Conservation (phyloP, 2,113 vertebrate genomes). For the Hypomesus transpacificus region DNA sequence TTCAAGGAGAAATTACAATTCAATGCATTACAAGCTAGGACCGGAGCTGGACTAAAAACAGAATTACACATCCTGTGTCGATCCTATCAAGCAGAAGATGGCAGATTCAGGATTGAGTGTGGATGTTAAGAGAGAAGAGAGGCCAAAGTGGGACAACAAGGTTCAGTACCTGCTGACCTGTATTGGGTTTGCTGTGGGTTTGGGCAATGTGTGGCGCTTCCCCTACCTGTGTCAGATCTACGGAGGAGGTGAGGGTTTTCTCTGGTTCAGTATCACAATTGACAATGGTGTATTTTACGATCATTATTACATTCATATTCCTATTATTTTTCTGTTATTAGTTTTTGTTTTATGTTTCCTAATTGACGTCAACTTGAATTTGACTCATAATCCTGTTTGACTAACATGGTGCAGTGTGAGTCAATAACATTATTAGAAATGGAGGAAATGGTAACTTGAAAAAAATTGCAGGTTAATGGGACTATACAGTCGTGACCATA, state of each 20-base stretch:
- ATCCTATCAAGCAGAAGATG: conserved; percentile 30
- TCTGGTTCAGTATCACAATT: background rate
- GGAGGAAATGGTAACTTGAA: too few species aligned
- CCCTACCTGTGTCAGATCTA: conserved; percentile 86
- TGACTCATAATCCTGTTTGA: too few species aligned
- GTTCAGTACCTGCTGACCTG: conserved; percentile 83
- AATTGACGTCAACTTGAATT: too few species aligned
- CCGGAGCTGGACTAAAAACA: background rate
- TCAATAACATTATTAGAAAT: too few species aligned
- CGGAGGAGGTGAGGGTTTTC: conserved; percentile 79
- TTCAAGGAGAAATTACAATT: background rate
- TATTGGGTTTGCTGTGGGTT: conserved; percentile 71
- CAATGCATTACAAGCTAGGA: background rate
- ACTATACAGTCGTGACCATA: too few species aligned
- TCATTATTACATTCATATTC: background rate
- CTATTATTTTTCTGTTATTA: background rate
- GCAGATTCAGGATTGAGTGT: background rate
- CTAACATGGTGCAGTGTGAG: too few species aligned
- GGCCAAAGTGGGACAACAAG: conserved; percentile 85
- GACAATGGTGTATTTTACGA: background rate
- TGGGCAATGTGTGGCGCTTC: conserved; percentile 88
- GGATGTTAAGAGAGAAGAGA: conserved; percentile 37
- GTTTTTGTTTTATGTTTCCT: too few species aligned
- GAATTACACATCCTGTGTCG: background rate
- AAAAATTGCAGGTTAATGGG: too few species aligned